Conservation (phyloP, 2,797 vertebrate genomes). For the Rhabdomys pumilio region DNA sequence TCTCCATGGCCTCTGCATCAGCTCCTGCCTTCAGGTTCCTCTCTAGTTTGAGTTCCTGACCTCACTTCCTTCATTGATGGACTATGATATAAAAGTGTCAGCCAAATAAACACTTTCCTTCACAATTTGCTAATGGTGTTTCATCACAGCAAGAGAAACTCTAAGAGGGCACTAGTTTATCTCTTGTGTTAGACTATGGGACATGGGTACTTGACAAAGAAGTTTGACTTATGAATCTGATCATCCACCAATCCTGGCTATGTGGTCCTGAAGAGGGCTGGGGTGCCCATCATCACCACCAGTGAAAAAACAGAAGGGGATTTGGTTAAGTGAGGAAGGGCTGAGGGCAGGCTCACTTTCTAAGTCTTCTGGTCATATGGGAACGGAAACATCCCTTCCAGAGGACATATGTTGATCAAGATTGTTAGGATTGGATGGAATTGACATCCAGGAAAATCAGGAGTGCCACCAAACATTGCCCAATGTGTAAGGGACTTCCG, state of each 20-base stretch:
- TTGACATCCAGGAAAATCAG: background rate
- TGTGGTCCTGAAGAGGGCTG: background rate
- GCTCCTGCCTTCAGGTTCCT: background rate
- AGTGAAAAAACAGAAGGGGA: background rate
- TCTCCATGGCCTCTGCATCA: background rate
- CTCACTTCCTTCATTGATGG: background rate
- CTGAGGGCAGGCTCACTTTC: background rate
- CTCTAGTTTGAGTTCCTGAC: background rate
- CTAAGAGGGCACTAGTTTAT: background rate
- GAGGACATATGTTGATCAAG: background rate
- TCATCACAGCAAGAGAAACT: background rate
- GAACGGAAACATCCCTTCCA: background rate
- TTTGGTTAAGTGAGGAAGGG: background rate
- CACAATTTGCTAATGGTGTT: background rate
- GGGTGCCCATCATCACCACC: background rate
- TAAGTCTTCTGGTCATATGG: no score
- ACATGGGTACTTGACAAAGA: background rate
- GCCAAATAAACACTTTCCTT: background rate
- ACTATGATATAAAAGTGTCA: background rate
- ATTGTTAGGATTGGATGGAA: background rate
- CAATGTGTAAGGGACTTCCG: no score
- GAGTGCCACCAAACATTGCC: background rate
- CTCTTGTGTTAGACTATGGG: background rate
- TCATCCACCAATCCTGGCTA: background rate
- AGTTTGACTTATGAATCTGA: background rate